Evolutionary conservation across 2,888 invertebrate species (phyloP).

Genomic region (Habroteleia sp.): DNA sequence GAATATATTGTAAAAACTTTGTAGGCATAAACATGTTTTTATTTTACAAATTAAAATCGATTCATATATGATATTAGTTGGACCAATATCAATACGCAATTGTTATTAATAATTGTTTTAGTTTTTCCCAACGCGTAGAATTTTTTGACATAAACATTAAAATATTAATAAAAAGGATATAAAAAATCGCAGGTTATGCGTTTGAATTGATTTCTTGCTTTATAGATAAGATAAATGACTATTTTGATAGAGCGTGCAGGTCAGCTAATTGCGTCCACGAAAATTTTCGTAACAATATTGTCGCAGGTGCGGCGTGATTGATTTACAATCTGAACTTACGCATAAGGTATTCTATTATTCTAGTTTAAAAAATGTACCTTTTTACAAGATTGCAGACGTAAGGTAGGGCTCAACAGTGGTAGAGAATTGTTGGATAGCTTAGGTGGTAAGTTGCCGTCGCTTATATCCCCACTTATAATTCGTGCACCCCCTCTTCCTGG

Average conservation of each 20-base stretch:
- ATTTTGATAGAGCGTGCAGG: background rate
- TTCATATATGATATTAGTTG: too few species aligned
- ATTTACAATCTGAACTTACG: constrained; percentile 31
- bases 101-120: too few species aligned
- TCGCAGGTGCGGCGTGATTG: constrained; percentile 42
- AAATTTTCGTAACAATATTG: constrained; percentile 2
- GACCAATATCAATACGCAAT: too few species aligned
- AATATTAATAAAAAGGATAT: too few species aligned
- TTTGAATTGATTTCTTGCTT: too few species aligned
- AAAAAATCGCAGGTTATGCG: too few species aligned
- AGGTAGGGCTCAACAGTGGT: constrained; percentile 9
- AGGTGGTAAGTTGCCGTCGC: constrained; percentile 32
- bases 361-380: constrained; percentile 17
- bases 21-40: too few species aligned
- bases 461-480: constrained; percentile 41
- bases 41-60: too few species aligned
- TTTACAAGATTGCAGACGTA: background rate
- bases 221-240: background rate
- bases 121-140: too few species aligned
- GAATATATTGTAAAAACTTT: too few species aligned
- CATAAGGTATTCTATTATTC: constrained; percentile 32
- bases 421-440: constrained; percentile 26
- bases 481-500: constrained; percentile 7
- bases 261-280: constrained; percentile 9
- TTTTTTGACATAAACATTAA: too few species aligned